Evolutionary conservation across 1,140 invertebrate genomes (phyloP).

Genomic region (Lordiphosa collinella): DNA sequence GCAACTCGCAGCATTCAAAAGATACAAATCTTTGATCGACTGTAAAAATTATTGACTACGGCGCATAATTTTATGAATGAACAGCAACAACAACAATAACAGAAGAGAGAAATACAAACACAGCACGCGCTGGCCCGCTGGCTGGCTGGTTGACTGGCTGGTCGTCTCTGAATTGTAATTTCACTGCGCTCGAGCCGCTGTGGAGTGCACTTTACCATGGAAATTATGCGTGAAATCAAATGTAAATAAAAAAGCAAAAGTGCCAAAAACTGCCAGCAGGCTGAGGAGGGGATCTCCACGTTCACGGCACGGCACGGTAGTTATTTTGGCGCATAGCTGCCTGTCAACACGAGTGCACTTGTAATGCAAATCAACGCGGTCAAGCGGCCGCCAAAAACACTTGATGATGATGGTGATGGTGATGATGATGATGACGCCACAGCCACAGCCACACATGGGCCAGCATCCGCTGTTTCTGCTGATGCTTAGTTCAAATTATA

Average conservation of each 20-base stretch:
- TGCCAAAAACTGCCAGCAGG: slow-evolving; percentile 47
- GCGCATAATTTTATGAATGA: slow-evolving; percentile 75
- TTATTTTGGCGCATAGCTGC: slow-evolving; percentile 78
- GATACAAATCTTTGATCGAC: slow-evolving; percentile 76
- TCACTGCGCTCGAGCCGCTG: slow-evolving; percentile 45
- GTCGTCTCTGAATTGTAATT: slow-evolving; percentile 44
- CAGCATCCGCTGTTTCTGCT: slow-evolving; percentile 20
- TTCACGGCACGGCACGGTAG: slow-evolving; percentile 56
- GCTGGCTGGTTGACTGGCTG: not conserved
- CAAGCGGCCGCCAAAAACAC: slow-evolving; percentile 52
- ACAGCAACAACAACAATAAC: slow-evolving; percentile 28
- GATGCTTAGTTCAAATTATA: slow-evolving; percentile 43
- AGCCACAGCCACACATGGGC: slow-evolving; percentile 28
- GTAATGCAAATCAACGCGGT: slow-evolving; percentile 76
- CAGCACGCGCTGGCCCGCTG: slow-evolving; percentile 57
- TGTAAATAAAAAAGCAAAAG: slow-evolving; percentile 74
- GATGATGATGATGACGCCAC: slow-evolving; percentile 23
- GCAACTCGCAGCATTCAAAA: slow-evolving; percentile 44
- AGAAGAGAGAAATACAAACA: slow-evolving; percentile 12
- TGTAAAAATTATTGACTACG: slow-evolving; percentile 74
- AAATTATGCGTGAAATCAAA: slow-evolving; percentile 77
- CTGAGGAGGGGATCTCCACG: not conserved
- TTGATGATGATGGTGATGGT: slow-evolving; percentile 4
- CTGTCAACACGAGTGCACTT: slow-evolving; percentile 77
- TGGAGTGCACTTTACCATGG: slow-evolving; percentile 72